phyloP scores from a whole-genome alignment of 1,140 invertebrate species.

The Muscidifurax raptorellus region DNA sequence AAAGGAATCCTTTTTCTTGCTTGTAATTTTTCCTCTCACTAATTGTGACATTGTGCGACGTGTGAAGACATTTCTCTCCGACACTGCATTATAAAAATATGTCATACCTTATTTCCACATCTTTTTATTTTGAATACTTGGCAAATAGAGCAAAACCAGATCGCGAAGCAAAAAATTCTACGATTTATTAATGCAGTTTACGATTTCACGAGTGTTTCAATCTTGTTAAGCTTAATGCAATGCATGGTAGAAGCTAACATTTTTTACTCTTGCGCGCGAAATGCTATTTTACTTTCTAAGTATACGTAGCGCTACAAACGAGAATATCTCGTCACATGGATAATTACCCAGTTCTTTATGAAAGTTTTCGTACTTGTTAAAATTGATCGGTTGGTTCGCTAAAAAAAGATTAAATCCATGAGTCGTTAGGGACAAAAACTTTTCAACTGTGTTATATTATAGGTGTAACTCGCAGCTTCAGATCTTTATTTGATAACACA shows the following conservation, averaged over 20 bases:
- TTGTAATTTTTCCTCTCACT: too few species aligned
- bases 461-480: neutral
- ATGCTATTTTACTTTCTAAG: neutral
- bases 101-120: too few species aligned
- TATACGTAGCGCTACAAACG: neutral
- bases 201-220: neutral
- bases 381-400: constrained; percentile 33
- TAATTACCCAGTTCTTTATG: constrained; percentile 49
- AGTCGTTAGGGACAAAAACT: neutral
- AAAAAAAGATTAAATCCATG: constrained; percentile 21
- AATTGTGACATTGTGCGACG: too few species aligned
- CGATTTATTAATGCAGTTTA: neutral
- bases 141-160: too few species aligned
- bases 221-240: neutral
- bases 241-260: neutral
- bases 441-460: neutral
- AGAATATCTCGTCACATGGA: neutral
- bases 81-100: too few species aligned
- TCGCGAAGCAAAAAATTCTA: neutral
- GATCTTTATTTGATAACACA: neutral
- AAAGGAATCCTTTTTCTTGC: too few species aligned
- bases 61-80: too few species aligned
- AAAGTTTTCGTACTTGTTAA: constrained; percentile 52
- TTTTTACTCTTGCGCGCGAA: neutral
- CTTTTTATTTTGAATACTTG: too few species aligned